Evolutionary conservation across 2,888 invertebrate genomes (phyloP).

Genomic region (Congeria kusceri): DNA sequence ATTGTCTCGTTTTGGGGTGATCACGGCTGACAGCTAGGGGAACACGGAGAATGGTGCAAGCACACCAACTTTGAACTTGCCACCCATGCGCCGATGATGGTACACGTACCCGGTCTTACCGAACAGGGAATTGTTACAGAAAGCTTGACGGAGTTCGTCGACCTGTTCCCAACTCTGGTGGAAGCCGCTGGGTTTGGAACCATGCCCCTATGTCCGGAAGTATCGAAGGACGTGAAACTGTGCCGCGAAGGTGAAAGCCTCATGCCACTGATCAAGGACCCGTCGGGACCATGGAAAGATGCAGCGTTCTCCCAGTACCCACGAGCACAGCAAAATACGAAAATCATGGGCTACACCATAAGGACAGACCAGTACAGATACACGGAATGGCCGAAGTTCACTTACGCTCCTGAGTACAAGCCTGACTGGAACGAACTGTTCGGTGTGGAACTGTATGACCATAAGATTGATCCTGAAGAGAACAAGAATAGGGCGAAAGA

Average conservation of each 20-base stretch:
- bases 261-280: conserved; percentile 58
- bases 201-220: conserved; percentile 61
- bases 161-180: conserved; percentile 73
- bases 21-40: conserved; percentile 77
- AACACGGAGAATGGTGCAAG: conserved; percentile 70
- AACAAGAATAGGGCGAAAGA: conserved; percentile 88
- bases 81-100: conserved; percentile 72
- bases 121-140: conserved; percentile 65
- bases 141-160: conserved; percentile 72
- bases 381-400: conserved; percentile 60
- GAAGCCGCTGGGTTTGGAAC: conserved; percentile 68
- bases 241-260: conserved; percentile 72
- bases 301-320: conserved; percentile 69
- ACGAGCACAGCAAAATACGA: conserved; percentile 26
- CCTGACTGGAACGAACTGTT: conserved; percentile 83
- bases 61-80: conserved; percentile 71
- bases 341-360: conserved; percentile 71
- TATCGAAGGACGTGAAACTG: conserved; percentile 49
- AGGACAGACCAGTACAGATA: conserved; percentile 66
- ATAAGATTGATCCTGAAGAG: conserved; percentile 90
- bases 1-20: conserved; percentile 72
- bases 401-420: conserved; percentile 44
- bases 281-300: conserved; percentile 43
- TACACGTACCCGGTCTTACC: conserved; percentile 73
- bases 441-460: conserved; percentile 91